A percentile compares a stretch with the other conserved stretches of the same genome.
phyloP scores from a whole-genome alignment of 2,888 invertebrate species.

The Hydropsyche betteni region DNA sequence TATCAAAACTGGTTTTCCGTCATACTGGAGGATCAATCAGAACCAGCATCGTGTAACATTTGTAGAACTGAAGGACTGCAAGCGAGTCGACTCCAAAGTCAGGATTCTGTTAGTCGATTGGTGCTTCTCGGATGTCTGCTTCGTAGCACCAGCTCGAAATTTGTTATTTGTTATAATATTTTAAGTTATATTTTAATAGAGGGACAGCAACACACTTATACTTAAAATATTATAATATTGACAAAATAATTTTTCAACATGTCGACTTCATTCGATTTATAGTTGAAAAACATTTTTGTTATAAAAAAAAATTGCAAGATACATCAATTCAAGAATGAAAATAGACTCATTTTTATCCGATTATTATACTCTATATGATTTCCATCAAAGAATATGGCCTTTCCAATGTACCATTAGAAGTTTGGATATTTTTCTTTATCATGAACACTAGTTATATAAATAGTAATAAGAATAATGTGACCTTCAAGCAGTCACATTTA shows the following conservation, averaged over 20 bases:
- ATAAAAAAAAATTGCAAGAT: too few species aligned
- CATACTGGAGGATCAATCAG: slow-evolving; percentile 49
- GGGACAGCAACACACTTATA: slow-evolving; percentile 54
- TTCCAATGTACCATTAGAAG: too few species aligned
- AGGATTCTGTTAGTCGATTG: slow-evolving; percentile 47
- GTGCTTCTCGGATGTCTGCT: slow-evolving; percentile 45
- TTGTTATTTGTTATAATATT: slow-evolving; percentile 46
- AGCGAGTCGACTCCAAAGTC: slow-evolving; percentile 47
- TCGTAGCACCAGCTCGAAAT: slow-evolving; percentile 45
- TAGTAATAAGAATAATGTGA: too few species aligned
- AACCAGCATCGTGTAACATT: slow-evolving; percentile 36
- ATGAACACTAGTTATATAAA: too few species aligned
- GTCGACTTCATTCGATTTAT: slow-evolving; percentile 1
- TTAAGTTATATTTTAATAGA: slow-evolving; percentile 27
- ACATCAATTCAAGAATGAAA: too few species aligned
- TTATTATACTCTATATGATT: too few species aligned
- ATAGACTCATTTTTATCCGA: too few species aligned
- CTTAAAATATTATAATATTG: slow-evolving; percentile 7
- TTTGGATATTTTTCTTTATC: too few species aligned
- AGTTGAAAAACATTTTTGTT: background rate
- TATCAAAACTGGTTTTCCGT: slow-evolving; percentile 47
- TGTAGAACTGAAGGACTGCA: slow-evolving; percentile 45
- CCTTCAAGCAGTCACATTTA: too few species aligned
- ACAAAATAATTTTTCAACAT: background rate
- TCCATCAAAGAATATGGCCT: too few species aligned